A percentile compares a stretch with the other conserved stretches of the same genome.
Conservation (phyloP, 2,797 vertebrate species). For the Apogon hyalosoma region DNA sequence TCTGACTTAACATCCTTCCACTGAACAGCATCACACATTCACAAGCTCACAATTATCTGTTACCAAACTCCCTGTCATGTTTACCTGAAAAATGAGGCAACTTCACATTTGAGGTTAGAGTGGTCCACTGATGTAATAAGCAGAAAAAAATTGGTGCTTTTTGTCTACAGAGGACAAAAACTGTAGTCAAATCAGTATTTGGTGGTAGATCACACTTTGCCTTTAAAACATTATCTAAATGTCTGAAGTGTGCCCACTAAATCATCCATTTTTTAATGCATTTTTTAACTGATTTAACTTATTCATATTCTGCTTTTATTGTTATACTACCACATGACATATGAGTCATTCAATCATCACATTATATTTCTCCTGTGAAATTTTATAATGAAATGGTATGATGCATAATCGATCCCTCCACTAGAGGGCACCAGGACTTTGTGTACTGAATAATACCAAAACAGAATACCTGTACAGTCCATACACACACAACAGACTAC, state of each 20-base stretch:
- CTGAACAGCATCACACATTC: conserved; percentile 16
- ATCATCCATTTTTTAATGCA: no score
- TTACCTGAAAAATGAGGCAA: conserved; percentile 11
- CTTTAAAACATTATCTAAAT: no score
- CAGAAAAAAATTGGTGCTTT: neutral
- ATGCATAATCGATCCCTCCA: neutral
- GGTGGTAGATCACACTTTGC: neutral
- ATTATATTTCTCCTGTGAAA: no score
- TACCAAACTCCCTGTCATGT: conserved; percentile 32
- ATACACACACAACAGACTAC: neutral
- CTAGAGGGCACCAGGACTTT: neutral
- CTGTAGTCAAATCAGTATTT: neutral
- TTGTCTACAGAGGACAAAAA: no score
- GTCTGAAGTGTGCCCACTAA: no score
- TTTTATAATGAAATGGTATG: neutral
- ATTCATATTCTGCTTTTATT: neutral
- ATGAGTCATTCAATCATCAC: no score
- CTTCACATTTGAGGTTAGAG: conserved; percentile 12
- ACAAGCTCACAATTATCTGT: neutral
- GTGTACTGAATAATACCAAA: no score
- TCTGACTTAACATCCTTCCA: conserved; percentile 42
- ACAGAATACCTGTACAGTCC: no score
- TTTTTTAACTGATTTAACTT: conserved; percentile 4
- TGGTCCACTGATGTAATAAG: conserved; percentile 7
- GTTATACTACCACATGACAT: neutral